Percentiles rank a stretch among this genome's conserved stretches.
Conservation (phyloP, 2,797 vertebrate species). For the Alosa sapidissima region DNA sequence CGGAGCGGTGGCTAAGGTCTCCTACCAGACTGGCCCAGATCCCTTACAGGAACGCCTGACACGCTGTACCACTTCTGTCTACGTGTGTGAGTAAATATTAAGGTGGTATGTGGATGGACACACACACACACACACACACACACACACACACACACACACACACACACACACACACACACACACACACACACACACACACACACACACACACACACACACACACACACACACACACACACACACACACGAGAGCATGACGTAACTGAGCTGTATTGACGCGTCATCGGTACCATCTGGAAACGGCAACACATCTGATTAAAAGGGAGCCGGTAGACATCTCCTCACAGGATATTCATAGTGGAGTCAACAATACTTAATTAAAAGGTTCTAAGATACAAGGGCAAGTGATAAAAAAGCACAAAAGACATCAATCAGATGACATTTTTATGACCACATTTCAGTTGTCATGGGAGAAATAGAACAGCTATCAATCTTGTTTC, state of each 20-base stretch:
- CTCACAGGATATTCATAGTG: no score
- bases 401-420: no score
- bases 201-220: background rate
- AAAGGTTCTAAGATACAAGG: no score
- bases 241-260: background rate
- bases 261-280: no score
- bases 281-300: no score
- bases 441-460: no score
- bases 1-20: background rate
- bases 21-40: background rate
- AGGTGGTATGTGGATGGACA: background rate
- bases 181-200: background rate
- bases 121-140: background rate
- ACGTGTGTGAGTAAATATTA: conserved; percentile 27
- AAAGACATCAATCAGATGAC: no score
- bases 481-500: no score
- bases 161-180: background rate
- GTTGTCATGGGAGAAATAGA: no score
- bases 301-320: no score
- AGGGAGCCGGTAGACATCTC: no score
- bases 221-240: background rate
- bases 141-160: background rate
- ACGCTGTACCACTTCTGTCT: background rate
- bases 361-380: no score
- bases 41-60: background rate